Percentiles rank a stretch among this genome's conserved stretches.
Evolutionary conservation across 2,888 invertebrate genomes (phyloP).

Genomic region (Tiliacea citrago): DNA sequence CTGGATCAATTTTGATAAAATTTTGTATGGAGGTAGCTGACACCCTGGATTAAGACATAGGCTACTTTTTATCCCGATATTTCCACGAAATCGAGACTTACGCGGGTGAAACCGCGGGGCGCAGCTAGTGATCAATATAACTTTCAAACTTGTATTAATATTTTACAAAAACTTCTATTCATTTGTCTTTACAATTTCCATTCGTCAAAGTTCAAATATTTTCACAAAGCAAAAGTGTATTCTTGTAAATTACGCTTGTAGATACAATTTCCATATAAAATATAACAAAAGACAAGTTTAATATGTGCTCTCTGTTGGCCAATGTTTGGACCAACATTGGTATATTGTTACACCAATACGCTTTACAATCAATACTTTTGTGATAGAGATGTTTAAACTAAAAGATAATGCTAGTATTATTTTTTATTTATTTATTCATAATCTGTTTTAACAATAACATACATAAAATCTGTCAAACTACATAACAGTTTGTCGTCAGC

Average conservation of each 20-base stretch:
- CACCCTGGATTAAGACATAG: too few species aligned
- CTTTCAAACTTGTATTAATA: slow-evolving; percentile 35
- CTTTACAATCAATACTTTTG: not conserved
- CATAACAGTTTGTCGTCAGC: too few species aligned
- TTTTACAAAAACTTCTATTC: slow-evolving; percentile 29
- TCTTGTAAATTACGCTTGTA: slow-evolving; percentile 49
- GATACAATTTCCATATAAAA: slow-evolving; percentile 61
- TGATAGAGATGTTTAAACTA: not conserved
- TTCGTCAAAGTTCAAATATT: slow-evolving; percentile 51
- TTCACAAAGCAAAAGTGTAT: slow-evolving; percentile 52
- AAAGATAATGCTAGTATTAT: not conserved
- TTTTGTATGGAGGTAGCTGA: too few species aligned
- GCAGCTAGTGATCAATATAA: slow-evolving; percentile 4
- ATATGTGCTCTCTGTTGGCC: slow-evolving; percentile 40
- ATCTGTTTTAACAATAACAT: too few species aligned
- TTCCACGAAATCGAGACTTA: too few species aligned
- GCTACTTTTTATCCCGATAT: too few species aligned
- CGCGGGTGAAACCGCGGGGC: too few species aligned
- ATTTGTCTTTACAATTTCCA: slow-evolving; percentile 48
- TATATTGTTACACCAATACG: not conserved
- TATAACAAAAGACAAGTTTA: slow-evolving; percentile 35
- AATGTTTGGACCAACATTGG: slow-evolving; percentile 38
- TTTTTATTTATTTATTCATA: too few species aligned
- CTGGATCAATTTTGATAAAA: too few species aligned
- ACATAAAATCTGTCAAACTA: too few species aligned